phyloP scores from a whole-genome alignment of 2,888 invertebrate species.

The Macropis europaea region DNA sequence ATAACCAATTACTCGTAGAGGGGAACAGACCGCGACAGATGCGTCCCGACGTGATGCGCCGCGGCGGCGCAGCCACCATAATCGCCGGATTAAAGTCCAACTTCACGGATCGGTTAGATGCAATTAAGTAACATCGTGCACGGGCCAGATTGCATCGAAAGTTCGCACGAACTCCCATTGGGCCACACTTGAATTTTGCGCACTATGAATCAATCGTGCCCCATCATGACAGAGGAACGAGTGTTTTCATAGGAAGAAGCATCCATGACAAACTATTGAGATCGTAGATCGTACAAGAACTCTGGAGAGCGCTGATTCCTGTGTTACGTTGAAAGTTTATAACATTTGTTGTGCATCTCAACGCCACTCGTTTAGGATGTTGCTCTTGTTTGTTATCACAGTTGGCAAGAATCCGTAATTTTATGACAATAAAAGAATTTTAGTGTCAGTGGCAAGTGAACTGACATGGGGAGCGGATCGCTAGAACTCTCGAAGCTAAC shows the following conservation, averaged over 20 bases:
- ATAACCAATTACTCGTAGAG: slow-evolving; percentile 78
- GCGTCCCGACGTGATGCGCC: slow-evolving; percentile 71
- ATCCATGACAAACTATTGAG: background rate
- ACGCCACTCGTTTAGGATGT: too few relatives aligned
- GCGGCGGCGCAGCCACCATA: slow-evolving; percentile 64
- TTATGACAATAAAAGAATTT: too few relatives aligned
- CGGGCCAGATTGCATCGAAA: slow-evolving; percentile 39
- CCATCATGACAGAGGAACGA: background rate
- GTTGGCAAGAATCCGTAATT: too few relatives aligned
- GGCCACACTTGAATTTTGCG: slow-evolving; percentile 49
- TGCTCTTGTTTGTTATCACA: too few relatives aligned
- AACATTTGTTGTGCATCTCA: too few relatives aligned
- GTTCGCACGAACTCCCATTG: slow-evolving; percentile 49
- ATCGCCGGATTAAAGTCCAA: slow-evolving; percentile 72
- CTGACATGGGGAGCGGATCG: too few relatives aligned
- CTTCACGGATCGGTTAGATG: slow-evolving; percentile 65
- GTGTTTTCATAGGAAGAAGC: background rate
- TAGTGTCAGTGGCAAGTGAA: too few relatives aligned
- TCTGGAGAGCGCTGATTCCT: too few relatives aligned
- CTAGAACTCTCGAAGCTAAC: too few relatives aligned
- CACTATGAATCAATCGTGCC: slow-evolving; percentile 29
- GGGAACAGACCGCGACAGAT: slow-evolving; percentile 72
- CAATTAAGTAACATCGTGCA: slow-evolving; percentile 62
- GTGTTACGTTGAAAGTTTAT: too few relatives aligned
- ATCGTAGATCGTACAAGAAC: background rate